phyloP scores from a whole-genome alignment of 2,113 vertebrate species.

The Nannospalax galili region DNA sequence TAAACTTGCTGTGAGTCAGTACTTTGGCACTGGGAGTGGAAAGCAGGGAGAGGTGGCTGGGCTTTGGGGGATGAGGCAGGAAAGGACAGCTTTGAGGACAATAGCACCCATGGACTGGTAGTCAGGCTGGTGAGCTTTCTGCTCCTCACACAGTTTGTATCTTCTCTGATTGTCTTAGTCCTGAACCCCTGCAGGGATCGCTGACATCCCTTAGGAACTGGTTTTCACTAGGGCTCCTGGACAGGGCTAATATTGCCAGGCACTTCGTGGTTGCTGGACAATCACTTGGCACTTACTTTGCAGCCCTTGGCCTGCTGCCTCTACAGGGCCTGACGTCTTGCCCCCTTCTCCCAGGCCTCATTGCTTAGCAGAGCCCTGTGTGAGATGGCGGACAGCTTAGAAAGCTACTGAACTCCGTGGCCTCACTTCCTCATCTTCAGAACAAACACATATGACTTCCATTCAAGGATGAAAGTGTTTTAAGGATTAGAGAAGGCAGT shows the following conservation, averaged over 20 bases:
- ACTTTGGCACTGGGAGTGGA: conserved; percentile 9
- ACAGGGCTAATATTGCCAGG: not conserved
- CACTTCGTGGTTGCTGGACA: not conserved
- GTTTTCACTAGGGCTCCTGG: not conserved
- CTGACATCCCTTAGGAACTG: not conserved
- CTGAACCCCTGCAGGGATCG: not conserved
- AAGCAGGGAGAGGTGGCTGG: not conserved
- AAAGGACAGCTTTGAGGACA: not conserved
- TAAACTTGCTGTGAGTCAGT: conserved; percentile 57
- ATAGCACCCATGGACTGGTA: fast-evolving
- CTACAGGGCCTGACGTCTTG: too few relatives aligned
- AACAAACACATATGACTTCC: not conserved
- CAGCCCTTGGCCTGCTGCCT: not conserved
- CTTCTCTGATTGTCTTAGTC: not conserved
- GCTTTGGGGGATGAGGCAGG: not conserved
- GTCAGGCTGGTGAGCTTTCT: not conserved
- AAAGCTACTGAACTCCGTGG: not conserved
- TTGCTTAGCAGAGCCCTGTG: not conserved
- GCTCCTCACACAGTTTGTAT: not conserved
- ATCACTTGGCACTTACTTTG: not conserved
- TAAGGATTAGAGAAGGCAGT: not conserved
- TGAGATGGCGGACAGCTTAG: not conserved
- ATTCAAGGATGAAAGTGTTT: not conserved
- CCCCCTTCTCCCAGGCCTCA: not conserved
- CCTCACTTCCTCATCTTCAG: not conserved